These are phyloP conservation scores for Lepus americanus DNA, from an alignment of 2,113 vertebrate species.

Conservation along the genomic window DNA sequence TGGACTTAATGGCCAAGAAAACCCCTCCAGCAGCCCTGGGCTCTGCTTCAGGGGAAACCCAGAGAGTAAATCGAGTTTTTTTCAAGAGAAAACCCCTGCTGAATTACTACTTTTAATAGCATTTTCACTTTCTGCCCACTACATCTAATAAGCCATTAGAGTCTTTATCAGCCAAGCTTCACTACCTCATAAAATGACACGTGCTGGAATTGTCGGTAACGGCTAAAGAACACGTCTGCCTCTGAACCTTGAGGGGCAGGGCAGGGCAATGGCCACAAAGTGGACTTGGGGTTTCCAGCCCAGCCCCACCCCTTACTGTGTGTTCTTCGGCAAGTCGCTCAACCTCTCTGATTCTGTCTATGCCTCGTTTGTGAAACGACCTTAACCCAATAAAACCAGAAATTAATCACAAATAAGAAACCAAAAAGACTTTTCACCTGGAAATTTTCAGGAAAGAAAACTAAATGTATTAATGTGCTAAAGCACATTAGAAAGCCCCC, in stretches of 20 bases:
- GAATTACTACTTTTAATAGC: not conserved
- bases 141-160: not conserved
- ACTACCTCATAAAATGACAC: not conserved
- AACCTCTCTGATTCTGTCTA: not conserved
- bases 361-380: not conserved
- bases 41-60: not conserved
- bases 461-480: too few relatives aligned
- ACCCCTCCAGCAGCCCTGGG: not conserved
- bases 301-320: not conserved
- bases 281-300: not conserved
- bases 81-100: not conserved
- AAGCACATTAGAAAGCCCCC: not conserved
- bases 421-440: not conserved
- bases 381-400: not conserved
- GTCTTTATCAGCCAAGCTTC: not conserved
- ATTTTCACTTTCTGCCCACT: not conserved
- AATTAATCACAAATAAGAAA: not conserved
- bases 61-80: not conserved
- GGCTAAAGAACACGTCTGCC: not conserved
- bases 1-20: not conserved
- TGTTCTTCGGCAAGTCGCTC: not conserved
- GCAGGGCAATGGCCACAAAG: not conserved
- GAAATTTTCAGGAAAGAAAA: not conserved
- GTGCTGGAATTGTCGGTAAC: not conserved
- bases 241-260: not conserved